These are phyloP conservation scores for Podargus strigoides DNA, from an alignment of 2,797 vertebrate species.

Conservation along the genomic window DNA sequence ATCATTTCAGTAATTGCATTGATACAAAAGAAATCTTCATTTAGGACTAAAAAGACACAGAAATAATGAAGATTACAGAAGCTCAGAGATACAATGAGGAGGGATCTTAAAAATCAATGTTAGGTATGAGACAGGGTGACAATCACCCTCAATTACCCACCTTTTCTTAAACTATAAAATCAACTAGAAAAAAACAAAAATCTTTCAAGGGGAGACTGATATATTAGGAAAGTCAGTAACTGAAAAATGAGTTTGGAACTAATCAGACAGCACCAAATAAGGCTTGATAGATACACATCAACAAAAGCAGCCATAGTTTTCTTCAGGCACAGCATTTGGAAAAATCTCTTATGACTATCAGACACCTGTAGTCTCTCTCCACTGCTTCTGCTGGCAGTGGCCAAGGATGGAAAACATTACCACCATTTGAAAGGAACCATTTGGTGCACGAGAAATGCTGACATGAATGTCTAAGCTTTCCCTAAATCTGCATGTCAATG, in stretches of 20 bases:
- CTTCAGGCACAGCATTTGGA: background rate
- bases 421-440: background rate
- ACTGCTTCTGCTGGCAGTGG: background rate
- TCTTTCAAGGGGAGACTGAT: background rate
- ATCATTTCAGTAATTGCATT: background rate
- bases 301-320: background rate
- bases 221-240: background rate
- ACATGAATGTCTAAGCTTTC: background rate
- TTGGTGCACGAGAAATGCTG: background rate
- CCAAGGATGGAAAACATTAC: background rate
- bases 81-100: background rate
- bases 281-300: background rate
- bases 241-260: background rate
- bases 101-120: background rate
- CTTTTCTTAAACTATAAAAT: background rate
- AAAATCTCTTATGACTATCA: background rate
- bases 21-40: background rate
- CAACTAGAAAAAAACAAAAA: background rate
- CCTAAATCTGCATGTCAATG: conserved; percentile 24
- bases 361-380: background rate
- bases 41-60: background rate
- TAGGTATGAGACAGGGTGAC: background rate
- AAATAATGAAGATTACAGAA: background rate
- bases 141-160: background rate
- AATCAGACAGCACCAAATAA: background rate